Evolutionary conservation across 2,888 invertebrate genomes (phyloP), one percentile per base, ranked within the genome.

Genomic region (Eumacrocentrus americanus): DNA sequence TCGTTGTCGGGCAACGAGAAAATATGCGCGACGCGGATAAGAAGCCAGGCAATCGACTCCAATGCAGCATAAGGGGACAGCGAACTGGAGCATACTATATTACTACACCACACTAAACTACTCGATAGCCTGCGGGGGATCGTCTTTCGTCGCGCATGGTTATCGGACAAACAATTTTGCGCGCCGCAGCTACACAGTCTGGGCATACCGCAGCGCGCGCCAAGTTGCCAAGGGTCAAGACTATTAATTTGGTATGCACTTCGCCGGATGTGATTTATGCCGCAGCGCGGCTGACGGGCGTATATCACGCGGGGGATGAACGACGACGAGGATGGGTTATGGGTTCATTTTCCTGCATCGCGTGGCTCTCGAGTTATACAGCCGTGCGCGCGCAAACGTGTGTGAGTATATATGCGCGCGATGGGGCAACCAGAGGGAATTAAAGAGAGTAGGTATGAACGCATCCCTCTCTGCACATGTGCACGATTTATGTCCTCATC

Each of bases 231-330:
- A 64, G 66, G 72, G 67, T 67, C 70, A 65, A 61, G 63, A 65
- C 67, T 71, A 70, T 75, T 73, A 72, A 74, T 75, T 73, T 70
- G 67, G 70, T 72, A 67, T 69, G 72, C 68, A 67, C 69, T 70
- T 69, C 65, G 69, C 66, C 63, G 64, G 63, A 59, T 60, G 66
- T 70, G 75, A 75, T 76, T 76, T 76, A 75, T 72, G 66, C 61
- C 60, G 9, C 64, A 66, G 66, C 62, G 67, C 67, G 71, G 71
- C 65, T 72, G 74, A 74, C 75, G 67, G 69, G 66, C 69, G 66
- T 70, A 72, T 70, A 72, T 72, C 72, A 70, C 67, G 50, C 66
- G 46, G 29, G 35, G 52, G 44, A 38, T 35, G 14, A 18, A 35
- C 52, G 59, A 42, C 47, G 66, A 69, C 64, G 67, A 65, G 67